Evolutionary conservation across 2,888 invertebrate species (phyloP).

Genomic region (Dysmachus trigonus): DNA sequence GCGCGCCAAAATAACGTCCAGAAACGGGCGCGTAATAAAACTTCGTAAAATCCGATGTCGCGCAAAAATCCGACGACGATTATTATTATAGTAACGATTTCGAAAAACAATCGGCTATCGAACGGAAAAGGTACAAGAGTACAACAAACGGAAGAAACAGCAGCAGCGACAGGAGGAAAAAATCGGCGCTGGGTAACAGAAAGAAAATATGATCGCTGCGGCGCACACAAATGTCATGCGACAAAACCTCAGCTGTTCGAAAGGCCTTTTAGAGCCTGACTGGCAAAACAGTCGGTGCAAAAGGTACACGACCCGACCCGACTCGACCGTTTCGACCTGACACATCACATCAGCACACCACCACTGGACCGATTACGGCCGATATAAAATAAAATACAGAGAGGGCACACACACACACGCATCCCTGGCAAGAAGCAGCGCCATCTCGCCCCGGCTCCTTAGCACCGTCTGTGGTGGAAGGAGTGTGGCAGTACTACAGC

Average conservation of each 20-base stretch:
- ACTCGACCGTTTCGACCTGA: constrained; percentile 66
- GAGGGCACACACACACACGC: not conserved
- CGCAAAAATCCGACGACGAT: not conserved
- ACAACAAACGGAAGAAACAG: not conserved
- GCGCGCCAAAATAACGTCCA: constrained; percentile 45
- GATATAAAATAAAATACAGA: not conserved
- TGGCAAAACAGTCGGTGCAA: constrained; percentile 66
- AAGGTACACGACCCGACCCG: constrained; percentile 67
- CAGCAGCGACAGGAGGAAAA: not conserved
- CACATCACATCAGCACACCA: constrained; percentile 56
- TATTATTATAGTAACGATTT: not conserved
- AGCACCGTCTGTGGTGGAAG: not conserved
- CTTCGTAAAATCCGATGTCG: not conserved
- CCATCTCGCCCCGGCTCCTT: not conserved
- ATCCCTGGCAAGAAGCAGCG: not conserved
- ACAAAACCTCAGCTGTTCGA: constrained; percentile 62
- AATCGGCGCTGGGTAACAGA: constrained; percentile 15
- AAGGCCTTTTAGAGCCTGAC: constrained; percentile 66
- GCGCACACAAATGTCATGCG: constrained; percentile 28
- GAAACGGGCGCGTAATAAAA: not conserved
- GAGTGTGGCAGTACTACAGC: not conserved
- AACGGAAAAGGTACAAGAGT: not conserved
- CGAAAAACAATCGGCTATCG: not conserved
- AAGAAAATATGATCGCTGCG: constrained; percentile 15
- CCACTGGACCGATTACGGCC: not conserved